Base-by-base conservation (phyloP, 2,113 vertebrate genomes). In the Phrynosoma blainvillii region DNA sequence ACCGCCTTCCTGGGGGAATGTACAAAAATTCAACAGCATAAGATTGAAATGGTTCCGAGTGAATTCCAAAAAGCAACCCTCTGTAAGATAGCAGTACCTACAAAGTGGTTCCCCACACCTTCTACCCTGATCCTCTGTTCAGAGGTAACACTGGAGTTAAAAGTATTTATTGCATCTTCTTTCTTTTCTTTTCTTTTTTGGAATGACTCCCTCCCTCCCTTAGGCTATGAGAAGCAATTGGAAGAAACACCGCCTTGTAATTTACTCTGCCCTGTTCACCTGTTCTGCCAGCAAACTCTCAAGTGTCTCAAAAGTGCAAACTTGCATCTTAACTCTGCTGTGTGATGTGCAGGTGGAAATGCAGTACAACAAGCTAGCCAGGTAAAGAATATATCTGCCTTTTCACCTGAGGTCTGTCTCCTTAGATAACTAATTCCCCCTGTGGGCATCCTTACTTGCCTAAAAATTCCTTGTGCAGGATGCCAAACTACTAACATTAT, bases 191-290 rank as follows among this genome's bases (percentile, higher is more conserved):
- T 84, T 1, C 14, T 42, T 32, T 66, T 40, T 9, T 14, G 14
- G 40, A 18, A 23, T 36, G 4, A 20, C 84, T 90, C 94, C 93
- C 95, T 75, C 83, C 25, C 52, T 90, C 92, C 93, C 94, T 93
- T 89, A 14, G 94, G 91, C 90, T 20, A 94, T 87, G 91, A 91
- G 91, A 93, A 93, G 92, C 13, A 0, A 90, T 78, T 91, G 90
- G 90, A 85, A 83, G 36, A 88, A 91, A 89, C 77, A 56, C 30
- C 66, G 75, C 40, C 77, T 82, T 52, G n/a, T 82, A 89, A 91
- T 76, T 92, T 86, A 71, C 83, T 73, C 79, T 2, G 0, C 88
- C 75, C 89, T 91, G 85, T 89, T 88, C 92, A 92, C 62, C 93
- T 85, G 90, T 89, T 90, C 82, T 76, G 80, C 85, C 93, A 88